phyloP scores from a whole-genome alignment of 2,888 invertebrate genomes.

The Adineta ricciae region DNA sequence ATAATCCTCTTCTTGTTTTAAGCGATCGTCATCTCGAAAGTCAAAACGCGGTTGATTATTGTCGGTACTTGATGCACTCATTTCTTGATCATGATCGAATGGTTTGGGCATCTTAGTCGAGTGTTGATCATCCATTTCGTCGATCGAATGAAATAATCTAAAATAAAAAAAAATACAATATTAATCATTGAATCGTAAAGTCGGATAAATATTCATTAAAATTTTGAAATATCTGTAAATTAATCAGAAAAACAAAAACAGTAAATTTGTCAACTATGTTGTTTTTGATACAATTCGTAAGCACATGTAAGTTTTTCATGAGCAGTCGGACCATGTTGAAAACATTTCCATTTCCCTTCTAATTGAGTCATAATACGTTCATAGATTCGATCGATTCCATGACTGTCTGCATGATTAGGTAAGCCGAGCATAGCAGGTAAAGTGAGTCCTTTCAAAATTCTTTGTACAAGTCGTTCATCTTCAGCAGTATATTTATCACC shows the following conservation, averaged over 20 bases:
- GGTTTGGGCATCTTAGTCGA: conserved; percentile 20
- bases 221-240: not conserved
- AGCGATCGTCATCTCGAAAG: not conserved
- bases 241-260: no score
- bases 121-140: not conserved
- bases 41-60: not conserved
- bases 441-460: not conserved
- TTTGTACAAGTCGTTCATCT: not conserved
- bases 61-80: not conserved
- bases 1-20: conserved; percentile 14
- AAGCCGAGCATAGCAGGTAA: not conserved
- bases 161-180: no score
- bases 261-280: not conserved
- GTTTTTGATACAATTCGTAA: not conserved
- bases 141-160: no score
- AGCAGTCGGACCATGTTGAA: not conserved
- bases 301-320: not conserved
- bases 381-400: not conserved
- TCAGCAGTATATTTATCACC: not conserved
- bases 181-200: not conserved
- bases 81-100: not conserved
- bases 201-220: not conserved
- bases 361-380: not conserved
- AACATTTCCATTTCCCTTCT: not conserved
- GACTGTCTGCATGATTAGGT: not conserved